A percentile compares a stretch with the other conserved stretches of the same genome.
These are phyloP conservation scores for Myotis davidii DNA, from an alignment of 2,113 vertebrate genomes.

Conservation along the genomic window DNA sequence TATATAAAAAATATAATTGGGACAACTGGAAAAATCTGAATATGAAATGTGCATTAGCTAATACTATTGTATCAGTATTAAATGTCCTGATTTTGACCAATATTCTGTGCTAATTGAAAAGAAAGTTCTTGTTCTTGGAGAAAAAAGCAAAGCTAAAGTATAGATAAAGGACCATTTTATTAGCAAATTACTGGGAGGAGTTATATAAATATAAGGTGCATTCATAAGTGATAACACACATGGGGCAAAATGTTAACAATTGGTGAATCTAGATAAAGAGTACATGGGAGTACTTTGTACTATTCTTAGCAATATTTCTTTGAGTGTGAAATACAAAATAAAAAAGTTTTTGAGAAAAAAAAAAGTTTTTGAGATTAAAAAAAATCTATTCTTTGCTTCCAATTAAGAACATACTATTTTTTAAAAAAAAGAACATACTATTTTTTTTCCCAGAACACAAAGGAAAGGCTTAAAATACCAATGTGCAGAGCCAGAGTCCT, in stretches of 20 bases:
- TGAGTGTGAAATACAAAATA: slow-evolving; percentile 48
- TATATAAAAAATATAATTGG: not conserved
- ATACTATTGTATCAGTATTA: not conserved
- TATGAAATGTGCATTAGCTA: not conserved
- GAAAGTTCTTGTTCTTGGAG: not conserved
- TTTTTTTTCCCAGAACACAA: not conserved
- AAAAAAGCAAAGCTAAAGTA: not conserved
- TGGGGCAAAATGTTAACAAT: not conserved
- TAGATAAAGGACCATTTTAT: not conserved
- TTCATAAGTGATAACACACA: not conserved
- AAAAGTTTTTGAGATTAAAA: not conserved
- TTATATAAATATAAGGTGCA: not conserved
- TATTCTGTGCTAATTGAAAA: slow-evolving; percentile 9
- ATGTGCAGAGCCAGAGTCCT: not conserved
- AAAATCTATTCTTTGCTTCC: slow-evolving; percentile 28
- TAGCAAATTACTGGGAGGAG: not conserved
- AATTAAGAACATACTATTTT: slow-evolving; percentile 16
- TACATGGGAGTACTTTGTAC: not conserved
- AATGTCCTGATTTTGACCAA: not conserved
- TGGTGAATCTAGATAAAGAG: not conserved
- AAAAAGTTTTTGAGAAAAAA: not conserved
- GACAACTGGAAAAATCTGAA: not conserved
- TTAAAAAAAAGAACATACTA: not conserved
- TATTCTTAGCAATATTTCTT: slow-evolving; percentile 33
- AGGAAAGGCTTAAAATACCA: not conserved